Evolutionary conservation across 1,140 invertebrate species (phyloP).

Genomic region (Drosophila subobscura): DNA sequence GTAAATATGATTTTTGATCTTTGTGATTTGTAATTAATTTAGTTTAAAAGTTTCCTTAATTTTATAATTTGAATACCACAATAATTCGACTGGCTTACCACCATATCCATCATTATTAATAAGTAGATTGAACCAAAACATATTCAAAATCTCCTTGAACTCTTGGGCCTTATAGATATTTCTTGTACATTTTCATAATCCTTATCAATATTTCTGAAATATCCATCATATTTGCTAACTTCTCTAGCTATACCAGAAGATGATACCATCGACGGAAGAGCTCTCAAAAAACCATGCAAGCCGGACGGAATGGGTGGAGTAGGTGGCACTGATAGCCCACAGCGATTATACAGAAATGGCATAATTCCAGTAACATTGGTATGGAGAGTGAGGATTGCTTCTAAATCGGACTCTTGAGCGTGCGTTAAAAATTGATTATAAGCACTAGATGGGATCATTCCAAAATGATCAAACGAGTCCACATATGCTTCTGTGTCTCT

Average conservation of each 20-base stretch:
- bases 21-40: conserved; percentile 2
- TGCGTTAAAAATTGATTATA: conserved; percentile 86
- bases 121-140: conserved; percentile 32
- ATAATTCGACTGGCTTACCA: conserved; percentile 37
- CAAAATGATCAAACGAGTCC: conserved; percentile 87
- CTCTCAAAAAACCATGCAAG: conserved; percentile 76
- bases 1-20: conserved; percentile 33
- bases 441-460: conserved; percentile 85
- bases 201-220: conserved; percentile 60
- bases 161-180: conserved; percentile 48
- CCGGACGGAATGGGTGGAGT: conserved; percentile 82
- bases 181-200: conserved; percentile 53
- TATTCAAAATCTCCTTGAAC: conserved; percentile 39
- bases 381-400: conserved; percentile 75
- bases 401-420: conserved; percentile 81
- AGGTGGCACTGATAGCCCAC: conserved; percentile 68
- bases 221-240: conserved; percentile 72
- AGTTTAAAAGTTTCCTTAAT: conserved; percentile 42
- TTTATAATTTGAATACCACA: conserved; percentile 46
- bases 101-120: conserved; percentile 15
- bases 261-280: conserved; percentile 77
- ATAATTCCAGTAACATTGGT: conserved; percentile 81
- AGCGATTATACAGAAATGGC: conserved; percentile 81
- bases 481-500: conserved; percentile 91
- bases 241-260: conserved; percentile 47